Evolutionary conservation across 2,888 invertebrate species (phyloP).

Genomic region (Eudemis profundana): DNA sequence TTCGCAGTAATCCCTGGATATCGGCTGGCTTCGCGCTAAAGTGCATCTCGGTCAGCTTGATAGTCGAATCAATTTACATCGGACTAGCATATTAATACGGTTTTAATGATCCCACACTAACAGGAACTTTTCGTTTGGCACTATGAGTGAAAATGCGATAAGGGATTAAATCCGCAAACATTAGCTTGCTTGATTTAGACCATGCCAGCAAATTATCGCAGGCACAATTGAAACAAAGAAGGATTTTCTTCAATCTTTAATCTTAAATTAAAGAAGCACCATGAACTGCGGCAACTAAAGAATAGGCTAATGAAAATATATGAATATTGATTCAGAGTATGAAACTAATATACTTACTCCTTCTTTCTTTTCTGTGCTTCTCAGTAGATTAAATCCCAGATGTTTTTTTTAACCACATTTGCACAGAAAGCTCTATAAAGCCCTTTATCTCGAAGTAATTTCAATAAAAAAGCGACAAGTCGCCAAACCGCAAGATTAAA

Average conservation of each 20-base stretch:
- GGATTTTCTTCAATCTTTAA: too few species aligned
- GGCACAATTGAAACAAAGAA: too few species aligned
- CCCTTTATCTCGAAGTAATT: conserved; percentile 18
- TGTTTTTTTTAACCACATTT: neutral
- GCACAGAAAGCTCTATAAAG: conserved; percentile 16
- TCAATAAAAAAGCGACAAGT: conserved; percentile 52
- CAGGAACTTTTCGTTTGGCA: neutral
- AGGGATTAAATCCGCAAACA: too few species aligned
- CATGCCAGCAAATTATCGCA: too few species aligned
- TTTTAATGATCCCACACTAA: neutral
- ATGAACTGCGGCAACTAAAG: too few species aligned
- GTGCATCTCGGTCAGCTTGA: conserved; percentile 30
- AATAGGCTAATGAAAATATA: too few species aligned
- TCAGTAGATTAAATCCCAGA: neutral
- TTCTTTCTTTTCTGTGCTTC: too few species aligned
- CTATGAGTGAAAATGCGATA: too few species aligned
- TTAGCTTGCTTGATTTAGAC: too few species aligned
- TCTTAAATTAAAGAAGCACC: too few species aligned
- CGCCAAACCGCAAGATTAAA: conserved; percentile 71
- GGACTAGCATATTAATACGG: neutral
- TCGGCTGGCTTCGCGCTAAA: conserved; percentile 32
- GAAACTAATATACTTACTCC: too few species aligned
- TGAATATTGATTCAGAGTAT: too few species aligned
- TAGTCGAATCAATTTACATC: conserved; percentile 19
- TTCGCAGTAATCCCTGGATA: conserved; percentile 34